Percentiles rank a stretch among this genome's conserved stretches.
Evolutionary conservation across 2,888 invertebrate species (phyloP).

Genomic region (Callinectes sapidus): DNA sequence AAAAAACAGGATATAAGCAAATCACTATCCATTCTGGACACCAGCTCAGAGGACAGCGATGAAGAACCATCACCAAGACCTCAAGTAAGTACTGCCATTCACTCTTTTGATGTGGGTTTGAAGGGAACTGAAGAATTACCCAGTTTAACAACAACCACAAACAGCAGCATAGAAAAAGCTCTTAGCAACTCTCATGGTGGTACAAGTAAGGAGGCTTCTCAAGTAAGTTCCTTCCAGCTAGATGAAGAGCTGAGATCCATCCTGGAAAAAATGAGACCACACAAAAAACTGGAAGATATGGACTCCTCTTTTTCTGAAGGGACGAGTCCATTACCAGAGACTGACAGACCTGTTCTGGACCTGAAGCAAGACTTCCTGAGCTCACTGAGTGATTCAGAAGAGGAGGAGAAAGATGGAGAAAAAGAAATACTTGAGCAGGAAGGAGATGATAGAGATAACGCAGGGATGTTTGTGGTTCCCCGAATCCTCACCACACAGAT

Average conservation of each 20-base stretch:
- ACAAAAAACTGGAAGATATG: not conserved
- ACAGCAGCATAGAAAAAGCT: not conserved
- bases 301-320: not conserved
- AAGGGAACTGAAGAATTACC: not conserved
- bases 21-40: not conserved
- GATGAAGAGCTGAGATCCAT: constrained; percentile 3
- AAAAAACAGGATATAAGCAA: not conserved
- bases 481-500: constrained; percentile 28
- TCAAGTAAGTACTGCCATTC: not conserved
- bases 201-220: not conserved
- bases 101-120: not conserved
- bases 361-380: not conserved
- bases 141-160: not conserved
- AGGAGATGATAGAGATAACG: not conserved
- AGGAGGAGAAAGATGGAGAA: constrained; percentile 11
- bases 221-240: not conserved
- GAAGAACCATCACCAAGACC: not conserved
- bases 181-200: not conserved
- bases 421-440: not conserved
- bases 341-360: not conserved
- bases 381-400: constrained; percentile 39
- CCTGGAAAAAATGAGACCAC: constrained; percentile 7
- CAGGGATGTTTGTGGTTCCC: not conserved
- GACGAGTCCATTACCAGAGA: not conserved
- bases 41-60: not conserved